phyloP scores from a whole-genome alignment of 2,888 invertebrate genomes.

The Agrochola lota region DNA sequence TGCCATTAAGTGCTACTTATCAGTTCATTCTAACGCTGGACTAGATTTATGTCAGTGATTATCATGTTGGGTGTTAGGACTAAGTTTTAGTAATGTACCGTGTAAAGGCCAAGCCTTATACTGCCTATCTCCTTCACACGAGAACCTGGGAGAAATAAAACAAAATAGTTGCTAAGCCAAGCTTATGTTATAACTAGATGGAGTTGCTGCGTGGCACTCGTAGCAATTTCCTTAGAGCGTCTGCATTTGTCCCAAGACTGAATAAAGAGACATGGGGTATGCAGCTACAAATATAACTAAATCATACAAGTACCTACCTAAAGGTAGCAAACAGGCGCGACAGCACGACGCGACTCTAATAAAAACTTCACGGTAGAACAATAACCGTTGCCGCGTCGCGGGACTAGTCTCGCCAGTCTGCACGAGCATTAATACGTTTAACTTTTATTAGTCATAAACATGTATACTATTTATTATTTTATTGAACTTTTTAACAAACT shows the following conservation, averaged over 20 bases:
- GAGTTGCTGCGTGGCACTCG: too few relatives aligned
- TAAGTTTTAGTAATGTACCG: not conserved
- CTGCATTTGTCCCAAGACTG: not conserved
- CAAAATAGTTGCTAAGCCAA: not conserved
- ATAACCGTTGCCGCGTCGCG: too few relatives aligned
- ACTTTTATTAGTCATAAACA: slow-evolving; percentile 5
- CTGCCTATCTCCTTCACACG: not conserved
- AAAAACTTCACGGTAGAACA: too few relatives aligned
- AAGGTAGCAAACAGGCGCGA: too few relatives aligned
- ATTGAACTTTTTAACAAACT: slow-evolving; percentile 11
- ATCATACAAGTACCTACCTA: not conserved
- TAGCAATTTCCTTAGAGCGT: not conserved
- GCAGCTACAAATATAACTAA: not conserved
- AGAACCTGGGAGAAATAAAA: not conserved
- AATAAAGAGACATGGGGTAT: not conserved
- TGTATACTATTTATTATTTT: not conserved
- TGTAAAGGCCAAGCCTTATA: not conserved
- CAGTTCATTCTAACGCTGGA: slow-evolving; percentile 25
- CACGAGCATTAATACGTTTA: too few relatives aligned
- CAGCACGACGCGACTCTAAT: too few relatives aligned
- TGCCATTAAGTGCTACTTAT: slow-evolving; percentile 41
- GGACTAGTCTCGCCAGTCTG: too few relatives aligned
- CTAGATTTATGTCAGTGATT: slow-evolving; percentile 9
- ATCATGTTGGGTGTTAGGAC: not conserved
- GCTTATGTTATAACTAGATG: not conserved